Percentiles rank a stretch among this genome's conserved stretches.
These are phyloP conservation scores for Apodemia zela DNA, from an alignment of 2,888 invertebrate genomes.

Conservation along the genomic window DNA sequence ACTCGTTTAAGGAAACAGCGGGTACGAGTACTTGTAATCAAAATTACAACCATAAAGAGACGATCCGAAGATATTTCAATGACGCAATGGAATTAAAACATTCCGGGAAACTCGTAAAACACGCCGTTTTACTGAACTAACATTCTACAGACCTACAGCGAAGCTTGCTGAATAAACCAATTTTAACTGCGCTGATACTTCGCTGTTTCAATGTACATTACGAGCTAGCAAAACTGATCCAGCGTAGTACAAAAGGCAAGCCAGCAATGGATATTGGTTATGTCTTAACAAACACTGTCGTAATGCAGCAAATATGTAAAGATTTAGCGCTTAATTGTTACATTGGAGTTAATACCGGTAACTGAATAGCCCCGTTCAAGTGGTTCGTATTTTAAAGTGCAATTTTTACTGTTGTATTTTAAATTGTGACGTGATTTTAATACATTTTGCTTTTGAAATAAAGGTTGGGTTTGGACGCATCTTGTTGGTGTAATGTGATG, in stretches of 20 bases:
- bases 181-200: background rate
- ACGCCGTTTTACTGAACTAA: conserved; percentile 33
- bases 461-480: too few species aligned
- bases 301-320: conserved; percentile 24
- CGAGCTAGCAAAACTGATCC: background rate
- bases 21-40: conserved; percentile 28
- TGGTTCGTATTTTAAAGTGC: conserved; percentile 7
- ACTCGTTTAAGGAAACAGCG: background rate
- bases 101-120: conserved; percentile 37
- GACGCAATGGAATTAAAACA: conserved; percentile 35
- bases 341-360: conserved; percentile 36
- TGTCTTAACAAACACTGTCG: background rate
- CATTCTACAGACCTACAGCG: conserved; percentile 31
- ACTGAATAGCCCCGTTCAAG: conserved; percentile 37
- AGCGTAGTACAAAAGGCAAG: background rate
- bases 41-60: conserved; percentile 21
- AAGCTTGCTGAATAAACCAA: conserved; percentile 21
- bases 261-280: conserved; percentile 19
- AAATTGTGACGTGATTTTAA: background rate
- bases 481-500: too few species aligned
- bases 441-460: background rate
- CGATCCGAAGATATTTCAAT: conserved; percentile 25
- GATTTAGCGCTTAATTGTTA: conserved; percentile 40
- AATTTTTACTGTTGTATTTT: background rate
- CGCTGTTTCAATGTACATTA: background rate